phyloP scores from a whole-genome alignment of 1,140 invertebrate species.

The Lethocerus indicus region DNA sequence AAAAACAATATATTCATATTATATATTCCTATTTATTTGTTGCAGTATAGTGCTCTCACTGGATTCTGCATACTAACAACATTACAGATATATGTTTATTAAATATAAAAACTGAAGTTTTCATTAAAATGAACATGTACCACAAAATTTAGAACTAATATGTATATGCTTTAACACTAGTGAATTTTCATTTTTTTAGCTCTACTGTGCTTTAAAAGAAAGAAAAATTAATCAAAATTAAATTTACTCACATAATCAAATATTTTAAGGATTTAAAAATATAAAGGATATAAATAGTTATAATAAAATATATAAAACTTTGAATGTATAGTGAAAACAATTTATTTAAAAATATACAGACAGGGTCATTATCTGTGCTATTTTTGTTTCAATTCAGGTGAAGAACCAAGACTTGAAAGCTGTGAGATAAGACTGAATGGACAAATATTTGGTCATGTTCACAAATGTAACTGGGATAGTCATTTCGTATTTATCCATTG shows the following conservation, averaged over 20 bases:
- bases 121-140: too few relatives aligned
- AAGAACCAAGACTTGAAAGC: slow-evolving; percentile 65
- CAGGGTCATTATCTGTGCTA: too few relatives aligned
- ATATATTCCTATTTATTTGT: neutral
- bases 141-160: too few relatives aligned
- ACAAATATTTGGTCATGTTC: slow-evolving; percentile 64
- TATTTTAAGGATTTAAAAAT: too few relatives aligned
- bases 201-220: too few relatives aligned
- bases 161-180: too few relatives aligned
- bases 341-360: neutral
- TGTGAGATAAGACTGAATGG: slow-evolving; percentile 82
- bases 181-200: too few relatives aligned
- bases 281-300: too few relatives aligned
- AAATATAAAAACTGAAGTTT: too few relatives aligned
- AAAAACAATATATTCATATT: neutral
- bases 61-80: neutral
- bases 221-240: too few relatives aligned
- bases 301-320: too few relatives aligned
- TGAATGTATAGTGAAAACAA: neutral
- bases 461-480: slow-evolving; percentile 74
- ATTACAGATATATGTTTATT: neutral
- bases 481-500: slow-evolving; percentile 91
- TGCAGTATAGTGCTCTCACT: neutral
- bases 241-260: too few relatives aligned
- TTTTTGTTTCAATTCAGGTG: slow-evolving; percentile 49